Evolutionary conservation across 2,888 invertebrate genomes (phyloP).

Genomic region (Drosophila vallismaia): DNA sequence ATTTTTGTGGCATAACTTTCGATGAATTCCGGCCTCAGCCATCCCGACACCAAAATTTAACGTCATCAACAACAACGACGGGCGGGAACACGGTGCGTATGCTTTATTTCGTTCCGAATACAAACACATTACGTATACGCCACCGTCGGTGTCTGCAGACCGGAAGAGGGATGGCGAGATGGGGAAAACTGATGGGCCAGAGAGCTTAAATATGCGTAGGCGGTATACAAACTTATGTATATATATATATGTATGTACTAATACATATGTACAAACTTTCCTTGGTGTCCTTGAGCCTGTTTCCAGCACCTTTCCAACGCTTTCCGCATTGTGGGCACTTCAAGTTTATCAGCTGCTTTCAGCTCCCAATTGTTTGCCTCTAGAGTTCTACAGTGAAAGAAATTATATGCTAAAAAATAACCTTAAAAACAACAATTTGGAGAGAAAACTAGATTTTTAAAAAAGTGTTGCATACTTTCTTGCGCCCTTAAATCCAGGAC

Average conservation of each 20-base stretch:
- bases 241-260: neutral
- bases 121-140: conserved; percentile 70
- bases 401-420: neutral
- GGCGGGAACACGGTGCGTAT: conserved; percentile 56
- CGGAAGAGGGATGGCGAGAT: conserved; percentile 24
- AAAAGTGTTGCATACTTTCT: no score
- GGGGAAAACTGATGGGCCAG: neutral
- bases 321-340: conserved; percentile 40
- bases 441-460: no score
- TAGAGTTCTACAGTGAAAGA: neutral
- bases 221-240: conserved; percentile 21
- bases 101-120: conserved; percentile 55
- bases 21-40: conserved; percentile 22
- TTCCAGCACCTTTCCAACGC: conserved; percentile 40
- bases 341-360: conserved; percentile 44
- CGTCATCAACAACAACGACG: conserved; percentile 33
- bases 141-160: conserved; percentile 36
- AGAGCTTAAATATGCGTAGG: conserved; percentile 34
- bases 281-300: conserved; percentile 33
- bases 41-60: conserved; percentile 18
- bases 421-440: no score
- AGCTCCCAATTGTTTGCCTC: conserved; percentile 29
- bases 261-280: conserved; percentile 11
- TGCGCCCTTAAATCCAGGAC: no score
- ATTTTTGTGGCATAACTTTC: conserved; percentile 42